Conservation (phyloP, 2,113 vertebrate genomes). For the Sander vitreus region DNA sequence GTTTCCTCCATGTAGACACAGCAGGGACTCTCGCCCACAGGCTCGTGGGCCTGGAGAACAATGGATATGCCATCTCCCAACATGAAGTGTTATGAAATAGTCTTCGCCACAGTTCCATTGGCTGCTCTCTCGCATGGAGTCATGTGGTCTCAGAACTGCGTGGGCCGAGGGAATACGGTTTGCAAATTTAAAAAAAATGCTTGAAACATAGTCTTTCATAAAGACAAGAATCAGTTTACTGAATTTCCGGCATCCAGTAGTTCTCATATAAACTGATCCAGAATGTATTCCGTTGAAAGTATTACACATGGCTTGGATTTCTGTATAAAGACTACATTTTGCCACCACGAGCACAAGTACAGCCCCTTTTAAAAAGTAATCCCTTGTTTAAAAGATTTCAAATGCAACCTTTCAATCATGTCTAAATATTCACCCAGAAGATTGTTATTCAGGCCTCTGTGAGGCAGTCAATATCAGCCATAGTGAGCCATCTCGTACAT, state of each 20-base stretch:
- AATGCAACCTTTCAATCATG: neutral
- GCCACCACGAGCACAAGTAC: neutral
- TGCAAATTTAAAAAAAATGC: conserved; percentile 64
- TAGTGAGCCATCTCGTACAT: conserved; percentile 3
- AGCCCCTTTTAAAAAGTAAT: neutral
- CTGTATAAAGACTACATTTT: neutral
- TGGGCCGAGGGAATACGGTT: conserved; percentile 58
- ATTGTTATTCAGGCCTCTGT: conserved; percentile 18
- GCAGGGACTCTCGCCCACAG: conserved; percentile 77
- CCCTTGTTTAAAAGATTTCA: conserved; percentile 9
- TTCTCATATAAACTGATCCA: neutral
- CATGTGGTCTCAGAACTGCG: conserved; percentile 66
- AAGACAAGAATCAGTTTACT: conserved; percentile 42
- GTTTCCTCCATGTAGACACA: conserved; percentile 69
- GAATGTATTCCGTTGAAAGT: conserved; percentile 19
- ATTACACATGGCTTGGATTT: neutral
- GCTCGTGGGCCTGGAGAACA: conserved; percentile 75
- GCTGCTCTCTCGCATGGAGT: conserved; percentile 68
- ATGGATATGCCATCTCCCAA: conserved; percentile 77
- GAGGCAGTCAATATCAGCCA: conserved; percentile 51
- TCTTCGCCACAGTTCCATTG: conserved; percentile 68
- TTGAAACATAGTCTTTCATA: conserved; percentile 38
- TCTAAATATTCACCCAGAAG: conserved; percentile 22
- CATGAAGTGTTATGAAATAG: conserved; percentile 76
- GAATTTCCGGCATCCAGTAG: neutral